Percentiles rank a stretch among this genome's conserved stretches.
These are phyloP conservation scores for Drosophila tsacasi DNA, from an alignment of 1,140 invertebrate species.

Conservation along the genomic window DNA sequence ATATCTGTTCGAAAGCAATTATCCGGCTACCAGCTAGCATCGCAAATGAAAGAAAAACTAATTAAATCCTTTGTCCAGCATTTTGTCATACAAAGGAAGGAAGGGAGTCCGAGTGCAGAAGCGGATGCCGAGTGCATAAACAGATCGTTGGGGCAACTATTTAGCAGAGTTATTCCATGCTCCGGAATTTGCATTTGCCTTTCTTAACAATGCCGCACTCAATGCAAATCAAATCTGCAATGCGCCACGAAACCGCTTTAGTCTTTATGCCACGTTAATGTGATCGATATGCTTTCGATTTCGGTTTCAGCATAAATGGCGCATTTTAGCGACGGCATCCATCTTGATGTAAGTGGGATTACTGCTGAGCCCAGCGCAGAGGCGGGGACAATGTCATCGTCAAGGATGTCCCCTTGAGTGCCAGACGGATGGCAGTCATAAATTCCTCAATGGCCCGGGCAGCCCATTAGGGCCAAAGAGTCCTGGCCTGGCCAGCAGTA, in stretches of 20 bases:
- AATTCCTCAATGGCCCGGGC: constrained; percentile 38
- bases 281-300: constrained; percentile 62
- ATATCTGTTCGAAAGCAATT: constrained; percentile 76
- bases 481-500: not conserved
- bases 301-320: constrained; percentile 71
- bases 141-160: constrained; percentile 41
- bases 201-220: constrained; percentile 29
- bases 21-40: constrained; percentile 37
- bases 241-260: constrained; percentile 58
- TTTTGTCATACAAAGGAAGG: constrained; percentile 51
- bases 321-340: constrained; percentile 63
- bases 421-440: constrained; percentile 48
- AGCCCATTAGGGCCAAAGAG: constrained; percentile 38
- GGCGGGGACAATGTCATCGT: constrained; percentile 45
- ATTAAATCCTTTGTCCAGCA: constrained; percentile 80
- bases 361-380: constrained; percentile 25
- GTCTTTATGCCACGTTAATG: constrained; percentile 62
- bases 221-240: constrained; percentile 74
- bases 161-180: constrained; percentile 27
- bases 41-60: constrained; percentile 82
- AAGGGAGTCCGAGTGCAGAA: not conserved
- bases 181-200: constrained; percentile 25
- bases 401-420: constrained; percentile 28
- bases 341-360: constrained; percentile 60
- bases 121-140: constrained; percentile 15